Base-by-base conservation (phyloP, 2,113 vertebrate genomes). In the Tychaedon coryphoeus region DNA sequence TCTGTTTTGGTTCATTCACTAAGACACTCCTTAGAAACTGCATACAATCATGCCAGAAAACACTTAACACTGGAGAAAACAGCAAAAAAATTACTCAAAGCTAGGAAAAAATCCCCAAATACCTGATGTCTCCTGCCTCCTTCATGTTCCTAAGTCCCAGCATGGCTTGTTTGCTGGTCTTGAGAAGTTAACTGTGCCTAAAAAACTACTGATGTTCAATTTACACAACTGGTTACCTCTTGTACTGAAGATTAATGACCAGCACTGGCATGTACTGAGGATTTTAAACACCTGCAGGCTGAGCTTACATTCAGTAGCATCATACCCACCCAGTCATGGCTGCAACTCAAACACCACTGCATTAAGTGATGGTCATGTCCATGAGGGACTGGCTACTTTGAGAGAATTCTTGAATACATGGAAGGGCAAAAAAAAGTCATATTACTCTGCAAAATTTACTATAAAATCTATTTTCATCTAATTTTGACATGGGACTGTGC, bases 381-480 rank as follows among this genome's bases (percentile, higher is more conserved):
- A 23, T 20, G 43, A 95, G 36, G 28, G 19, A 85, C 23, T 78
- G 18, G 84, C 23, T 75, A 58, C 36, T 56, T 73, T 76, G 10
- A 70, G 10, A 75, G 23, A 53, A 23, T 36, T 79, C 70, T 50
- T 76, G 17, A 86, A 79, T 0, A 6, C 10, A 2, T 3, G 6
- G 20, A 7, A 31, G 4, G 0, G 13, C 18, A 20, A 45, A 43
- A 18, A 43, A 45, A 53, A 69, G 66, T 77, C 48, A 51, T 16
- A 58, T 57, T 54, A 58, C 54, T 85, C 70, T 42, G 33, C 14
- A 91, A 79, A 93, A 76, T 76, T 89, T 86, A 97, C 91, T 90
- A 73, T 43, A 65, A 92, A 69, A 69, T 57, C 58, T 75, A 57
- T 95, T 92, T 94, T 61, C 11, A 50, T 76, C 71, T 90, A 47